phyloP scores from a whole-genome alignment of 2,888 invertebrate species.

The Archips xylosteana region DNA sequence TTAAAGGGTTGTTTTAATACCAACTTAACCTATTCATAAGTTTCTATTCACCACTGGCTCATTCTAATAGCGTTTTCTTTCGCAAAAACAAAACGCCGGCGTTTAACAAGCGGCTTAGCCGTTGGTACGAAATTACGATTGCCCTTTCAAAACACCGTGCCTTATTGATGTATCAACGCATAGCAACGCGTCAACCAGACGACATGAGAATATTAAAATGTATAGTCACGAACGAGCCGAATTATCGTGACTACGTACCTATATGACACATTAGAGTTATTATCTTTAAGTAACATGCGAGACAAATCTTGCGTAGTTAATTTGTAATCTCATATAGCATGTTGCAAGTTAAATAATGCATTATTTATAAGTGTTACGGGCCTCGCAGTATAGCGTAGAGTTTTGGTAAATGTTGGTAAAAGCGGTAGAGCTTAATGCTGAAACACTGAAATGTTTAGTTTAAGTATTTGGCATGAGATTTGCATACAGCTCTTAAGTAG shows the following conservation, averaged over 20 bases:
- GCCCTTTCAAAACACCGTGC: constrained; percentile 19
- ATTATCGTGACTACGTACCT: constrained; percentile 58
- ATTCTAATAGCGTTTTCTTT: constrained; percentile 30
- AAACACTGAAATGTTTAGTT: constrained; percentile 39
- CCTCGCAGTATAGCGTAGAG: constrained; percentile 9
- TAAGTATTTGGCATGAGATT: constrained; percentile 37
- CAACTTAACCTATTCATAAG: constrained; percentile 15
- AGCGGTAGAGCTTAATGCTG: constrained; percentile 25
- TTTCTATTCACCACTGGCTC: constrained; percentile 25
- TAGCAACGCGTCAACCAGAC: constrained; percentile 66
- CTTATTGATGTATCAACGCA: constrained; percentile 76
- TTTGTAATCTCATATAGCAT: constrained; percentile 21
- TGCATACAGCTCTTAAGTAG: constrained; percentile 33
- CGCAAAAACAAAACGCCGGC: constrained; percentile 31
- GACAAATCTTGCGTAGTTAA: constrained; percentile 33
- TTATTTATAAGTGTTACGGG: constrained; percentile 17
- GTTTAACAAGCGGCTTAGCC: constrained; percentile 15
- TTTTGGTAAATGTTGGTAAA: constrained; percentile 19
- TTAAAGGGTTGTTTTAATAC: constrained; percentile 14
- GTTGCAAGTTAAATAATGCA: constrained; percentile 9
- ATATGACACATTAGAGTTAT: constrained; percentile 51
- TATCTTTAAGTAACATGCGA: constrained; percentile 32
- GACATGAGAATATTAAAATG: constrained; percentile 72
- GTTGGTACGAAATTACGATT: constrained; percentile 16
- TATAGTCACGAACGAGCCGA: constrained; percentile 71